A percentile compares a stretch with the other conserved stretches of the same genome.
Evolutionary conservation across 2,888 invertebrate genomes (phyloP).

Genomic region (Netelia inedita): DNA sequence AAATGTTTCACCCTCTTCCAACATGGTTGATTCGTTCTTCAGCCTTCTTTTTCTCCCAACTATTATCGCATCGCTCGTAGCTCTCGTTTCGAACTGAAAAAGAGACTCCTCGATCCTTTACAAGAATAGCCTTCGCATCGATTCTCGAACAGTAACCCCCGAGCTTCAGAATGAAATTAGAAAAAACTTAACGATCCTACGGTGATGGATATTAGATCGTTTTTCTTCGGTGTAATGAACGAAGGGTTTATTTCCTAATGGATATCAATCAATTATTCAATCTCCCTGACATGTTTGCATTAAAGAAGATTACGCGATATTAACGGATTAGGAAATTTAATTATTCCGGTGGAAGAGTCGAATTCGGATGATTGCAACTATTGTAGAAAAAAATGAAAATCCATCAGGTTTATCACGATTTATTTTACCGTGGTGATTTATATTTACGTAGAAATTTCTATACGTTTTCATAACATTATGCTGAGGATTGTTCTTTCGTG

Average conservation of each 20-base stretch:
- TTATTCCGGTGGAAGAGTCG: neutral
- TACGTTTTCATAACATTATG: neutral
- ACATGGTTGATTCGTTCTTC: neutral
- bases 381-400: no score
- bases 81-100: neutral
- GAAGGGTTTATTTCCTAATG: neutral
- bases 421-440: no score
- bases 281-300: no score
- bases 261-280: no score
- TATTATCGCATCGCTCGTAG: neutral
- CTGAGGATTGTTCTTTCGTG: neutral
- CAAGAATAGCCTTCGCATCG: neutral
- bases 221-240: neutral
- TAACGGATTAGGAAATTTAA: neutral
- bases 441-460: neutral
- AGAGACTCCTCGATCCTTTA: neutral
- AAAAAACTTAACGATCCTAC: neutral
- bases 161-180: neutral
- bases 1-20: slow-evolving; percentile 26
- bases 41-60: neutral
- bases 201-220: neutral
- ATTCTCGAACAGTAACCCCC: neutral
- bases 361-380: no score
- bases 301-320: no score
- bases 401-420: no score